Evolutionary conservation across 2,797 vertebrate genomes (phyloP).

Genomic region (Sebastes itinus): DNA sequence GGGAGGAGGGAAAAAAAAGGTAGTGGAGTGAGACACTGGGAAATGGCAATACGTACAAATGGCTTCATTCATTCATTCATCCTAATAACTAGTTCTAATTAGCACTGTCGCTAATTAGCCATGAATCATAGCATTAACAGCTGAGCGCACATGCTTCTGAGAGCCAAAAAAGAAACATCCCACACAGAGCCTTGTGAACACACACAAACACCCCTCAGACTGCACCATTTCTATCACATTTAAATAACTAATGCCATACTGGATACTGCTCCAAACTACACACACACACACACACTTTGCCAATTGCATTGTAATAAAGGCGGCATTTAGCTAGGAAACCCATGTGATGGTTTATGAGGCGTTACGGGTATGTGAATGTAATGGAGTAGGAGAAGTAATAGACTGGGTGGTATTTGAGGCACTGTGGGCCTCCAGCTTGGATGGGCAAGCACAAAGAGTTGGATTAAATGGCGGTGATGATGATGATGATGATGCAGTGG

Average conservation of each 20-base stretch:
- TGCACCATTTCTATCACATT: slow-evolving; percentile 35
- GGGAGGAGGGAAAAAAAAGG: neutral
- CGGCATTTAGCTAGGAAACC: slow-evolving; percentile 37
- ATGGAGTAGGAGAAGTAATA: slow-evolving; percentile 60
- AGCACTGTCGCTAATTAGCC: slow-evolving; percentile 81
- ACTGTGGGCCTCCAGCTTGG: slow-evolving; percentile 29
- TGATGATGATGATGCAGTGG: slow-evolving; percentile 9
- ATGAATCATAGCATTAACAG: slow-evolving; percentile 80
- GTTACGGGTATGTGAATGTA: slow-evolving; percentile 36
- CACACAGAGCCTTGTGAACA: neutral
- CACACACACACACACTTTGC: slow-evolving; percentile 2
- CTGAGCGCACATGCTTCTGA: slow-evolving; percentile 62
- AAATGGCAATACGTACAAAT: slow-evolving; percentile 45
- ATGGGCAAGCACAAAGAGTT: slow-evolving; percentile 51
- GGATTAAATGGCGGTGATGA: slow-evolving; percentile 41
- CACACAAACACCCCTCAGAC: neutral
- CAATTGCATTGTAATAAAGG: slow-evolving; percentile 31
- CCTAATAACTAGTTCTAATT: slow-evolving; percentile 78
- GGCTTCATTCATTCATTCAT: slow-evolving; percentile 67
- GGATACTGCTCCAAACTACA: slow-evolving; percentile 19
- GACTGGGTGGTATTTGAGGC: slow-evolving; percentile 52
- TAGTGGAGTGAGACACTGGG: slow-evolving; percentile 48
- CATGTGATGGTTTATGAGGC: slow-evolving; percentile 66
- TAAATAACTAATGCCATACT: slow-evolving; percentile 32
- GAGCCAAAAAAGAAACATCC: slow-evolving; percentile 53